These are phyloP conservation scores for Oenanthe melanoleuca DNA, from an alignment of 2,113 vertebrate genomes.

Conservation along the genomic window DNA sequence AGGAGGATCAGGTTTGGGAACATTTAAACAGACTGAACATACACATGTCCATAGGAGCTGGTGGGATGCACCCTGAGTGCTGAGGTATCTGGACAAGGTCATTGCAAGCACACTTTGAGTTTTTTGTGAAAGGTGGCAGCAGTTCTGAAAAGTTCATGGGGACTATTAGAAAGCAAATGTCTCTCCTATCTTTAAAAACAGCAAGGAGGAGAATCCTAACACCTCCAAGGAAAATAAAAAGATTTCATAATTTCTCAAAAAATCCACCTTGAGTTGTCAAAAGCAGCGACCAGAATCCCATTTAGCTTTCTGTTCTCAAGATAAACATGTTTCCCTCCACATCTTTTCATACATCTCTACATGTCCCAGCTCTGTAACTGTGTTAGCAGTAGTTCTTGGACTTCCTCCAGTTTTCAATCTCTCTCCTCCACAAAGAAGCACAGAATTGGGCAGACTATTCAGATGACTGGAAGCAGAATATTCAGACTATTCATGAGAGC, in stretches of 20 bases:
- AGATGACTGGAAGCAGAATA: background rate
- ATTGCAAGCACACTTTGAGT: background rate
- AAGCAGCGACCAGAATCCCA: background rate
- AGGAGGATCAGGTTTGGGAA: background rate
- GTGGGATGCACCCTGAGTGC: background rate
- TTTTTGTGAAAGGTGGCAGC: background rate
- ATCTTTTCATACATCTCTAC: background rate
- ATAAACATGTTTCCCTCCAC: background rate
- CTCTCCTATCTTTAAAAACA: background rate
- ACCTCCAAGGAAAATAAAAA: background rate
- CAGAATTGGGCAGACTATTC: background rate
- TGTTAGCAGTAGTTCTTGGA: background rate
- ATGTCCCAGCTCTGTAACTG: background rate
- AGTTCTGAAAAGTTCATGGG: accelerated
- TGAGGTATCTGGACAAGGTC: background rate
- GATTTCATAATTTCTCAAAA: background rate
- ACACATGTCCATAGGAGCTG: background rate
- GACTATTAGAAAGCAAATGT: background rate
- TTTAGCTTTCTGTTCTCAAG: background rate
- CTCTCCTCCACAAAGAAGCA: background rate
- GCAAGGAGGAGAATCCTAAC: background rate
- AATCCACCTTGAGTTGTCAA: background rate
- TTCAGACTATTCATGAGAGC: background rate
- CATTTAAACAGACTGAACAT: background rate
- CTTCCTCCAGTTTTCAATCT: background rate